These are phyloP conservation scores for Phataginus tetradactyla DNA, from an alignment of 2,797 vertebrate species.

Conservation along the genomic window DNA sequence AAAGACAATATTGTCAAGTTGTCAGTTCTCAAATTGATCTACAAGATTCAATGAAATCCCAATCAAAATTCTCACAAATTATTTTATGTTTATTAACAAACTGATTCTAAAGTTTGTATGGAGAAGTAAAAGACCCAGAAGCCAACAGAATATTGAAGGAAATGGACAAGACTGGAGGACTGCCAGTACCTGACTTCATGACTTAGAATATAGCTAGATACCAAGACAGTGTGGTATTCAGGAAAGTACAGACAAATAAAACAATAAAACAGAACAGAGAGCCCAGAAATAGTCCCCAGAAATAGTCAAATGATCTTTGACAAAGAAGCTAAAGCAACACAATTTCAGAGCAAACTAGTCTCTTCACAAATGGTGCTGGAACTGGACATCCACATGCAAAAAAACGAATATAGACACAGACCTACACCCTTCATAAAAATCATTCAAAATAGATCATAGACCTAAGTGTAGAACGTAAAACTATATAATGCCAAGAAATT, in stretches of 20 bases:
- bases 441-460: neutral
- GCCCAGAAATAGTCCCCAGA: neutral
- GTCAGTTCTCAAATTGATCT: neutral
- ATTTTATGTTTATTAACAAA: neutral
- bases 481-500: neutral
- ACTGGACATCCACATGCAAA: neutral
- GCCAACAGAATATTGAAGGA: neutral
- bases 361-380: neutral
- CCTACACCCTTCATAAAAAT: neutral
- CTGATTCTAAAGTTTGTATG: neutral
- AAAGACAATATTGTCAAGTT: neutral
- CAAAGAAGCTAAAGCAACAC: neutral
- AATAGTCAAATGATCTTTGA: neutral
- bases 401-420: neutral
- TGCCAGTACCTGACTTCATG: neutral
- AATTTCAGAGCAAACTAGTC: neutral
- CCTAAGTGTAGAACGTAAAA: neutral
- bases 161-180: neutral
- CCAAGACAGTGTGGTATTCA: neutral
- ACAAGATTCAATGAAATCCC: neutral
- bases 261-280: neutral
- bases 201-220: neutral
- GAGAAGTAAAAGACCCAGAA: neutral
- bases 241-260: neutral
- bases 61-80: neutral